A percentile compares a stretch with the other conserved stretches of the same genome.
These are phyloP conservation scores for Ceratitis capitata DNA, from an alignment of 1,140 invertebrate species.

Conservation along the genomic window DNA sequence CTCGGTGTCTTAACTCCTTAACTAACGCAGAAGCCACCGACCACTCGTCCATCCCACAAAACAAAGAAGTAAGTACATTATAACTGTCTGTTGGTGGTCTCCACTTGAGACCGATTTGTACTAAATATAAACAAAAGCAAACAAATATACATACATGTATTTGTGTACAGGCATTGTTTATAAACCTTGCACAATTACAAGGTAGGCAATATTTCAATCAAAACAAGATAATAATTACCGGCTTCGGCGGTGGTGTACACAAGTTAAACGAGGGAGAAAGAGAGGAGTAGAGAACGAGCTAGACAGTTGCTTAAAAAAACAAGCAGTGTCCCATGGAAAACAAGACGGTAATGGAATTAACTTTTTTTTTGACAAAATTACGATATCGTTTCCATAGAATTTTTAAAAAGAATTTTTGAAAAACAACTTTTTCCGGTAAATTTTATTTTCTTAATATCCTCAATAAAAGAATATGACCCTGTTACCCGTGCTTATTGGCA, in stretches of 20 bases:
- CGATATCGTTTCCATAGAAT: too few relatives aligned
- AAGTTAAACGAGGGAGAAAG: not conserved
- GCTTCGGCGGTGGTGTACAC: not conserved
- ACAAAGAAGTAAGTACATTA: not conserved
- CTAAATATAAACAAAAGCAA: not conserved
- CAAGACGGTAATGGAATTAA: too few relatives aligned
- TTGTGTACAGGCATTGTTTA: not conserved
- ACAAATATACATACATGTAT: not conserved
- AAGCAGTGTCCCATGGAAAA: too few relatives aligned
- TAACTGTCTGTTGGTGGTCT: not conserved
- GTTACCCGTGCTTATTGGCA: too few relatives aligned
- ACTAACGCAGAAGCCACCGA: not conserved
- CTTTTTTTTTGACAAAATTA: too few relatives aligned
- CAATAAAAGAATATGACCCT: too few relatives aligned
- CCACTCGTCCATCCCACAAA: not conserved
- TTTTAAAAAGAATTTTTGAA: too few relatives aligned
- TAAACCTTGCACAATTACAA: not conserved
- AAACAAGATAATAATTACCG: slow-evolving; percentile 1
- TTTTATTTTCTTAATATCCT: too few relatives aligned
- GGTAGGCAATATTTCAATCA: slow-evolving; percentile 25
- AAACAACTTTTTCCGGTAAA: too few relatives aligned
- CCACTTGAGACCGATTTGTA: not conserved
- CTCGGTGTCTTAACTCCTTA: not conserved
- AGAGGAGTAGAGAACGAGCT: too few relatives aligned
- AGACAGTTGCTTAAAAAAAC: too few relatives aligned